Evolutionary conservation across 1,140 invertebrate genomes (phyloP), one percentile per base, ranked within the genome.

Genomic region (Drosophila leontia): DNA sequence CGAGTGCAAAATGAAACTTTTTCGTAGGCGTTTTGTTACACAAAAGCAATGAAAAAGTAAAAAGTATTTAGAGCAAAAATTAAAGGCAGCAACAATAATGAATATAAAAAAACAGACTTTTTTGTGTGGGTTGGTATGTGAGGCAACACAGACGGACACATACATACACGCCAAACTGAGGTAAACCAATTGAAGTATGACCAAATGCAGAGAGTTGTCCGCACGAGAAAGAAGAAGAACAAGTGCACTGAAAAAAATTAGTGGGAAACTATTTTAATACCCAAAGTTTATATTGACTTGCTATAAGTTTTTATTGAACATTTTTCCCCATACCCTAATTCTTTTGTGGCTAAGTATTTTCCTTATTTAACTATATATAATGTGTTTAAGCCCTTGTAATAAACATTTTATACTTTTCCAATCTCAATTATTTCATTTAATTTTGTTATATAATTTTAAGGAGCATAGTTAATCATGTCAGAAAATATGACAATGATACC

Each of bases 1-100:
- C 51, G 29, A 71, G 47, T 58, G 59, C 60, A 78, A 78, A 74
- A 72, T 82, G 75, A 75, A 78, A 75, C 42, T 81, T 78, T 75
- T 75, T 75, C 39, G 80, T 83, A 26, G 81, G 81, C 71, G 81
- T 59, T 77, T 71, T 61, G 65, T 81, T 80, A 70, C 68, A 74
- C 68, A 82, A 65, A 76, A 65, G 32, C 59, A 39, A 50, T 39
- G 41, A 63, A 82, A 84, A 80, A 69, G 51, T 71, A 61, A 78
- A 81, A 83, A 82, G 55, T 86, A 87, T 87, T 87, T 77, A 80
- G 77, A 83, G 80, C 80, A 80, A 84, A 88, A 88, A 88, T 88
- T 78, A 75, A 82, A 76, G 56, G 48, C 82, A 82, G 65, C 61
- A 78, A 70, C 61, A 76, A 56, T 26, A 57, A 37, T 47, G 62